Percentiles rank a stretch among this genome's conserved stretches.
Evolutionary conservation across 2,797 vertebrate species (phyloP).

Genomic region (Pithecia hirsuta): DNA sequence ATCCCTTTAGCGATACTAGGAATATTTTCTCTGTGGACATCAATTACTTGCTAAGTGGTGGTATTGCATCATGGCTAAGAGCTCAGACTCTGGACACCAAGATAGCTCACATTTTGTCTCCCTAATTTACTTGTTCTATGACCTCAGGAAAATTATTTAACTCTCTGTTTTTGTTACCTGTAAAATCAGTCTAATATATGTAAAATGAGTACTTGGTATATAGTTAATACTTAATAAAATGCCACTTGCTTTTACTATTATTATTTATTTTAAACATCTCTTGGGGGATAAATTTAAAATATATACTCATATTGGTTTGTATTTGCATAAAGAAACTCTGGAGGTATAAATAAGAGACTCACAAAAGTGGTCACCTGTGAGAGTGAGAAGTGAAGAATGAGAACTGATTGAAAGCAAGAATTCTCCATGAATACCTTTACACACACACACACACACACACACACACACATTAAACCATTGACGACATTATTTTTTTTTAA

Average conservation of each 20-base stretch:
- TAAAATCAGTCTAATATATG: neutral
- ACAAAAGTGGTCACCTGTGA: neutral
- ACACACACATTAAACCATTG: neutral
- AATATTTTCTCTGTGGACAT: neutral
- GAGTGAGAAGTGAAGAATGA: neutral
- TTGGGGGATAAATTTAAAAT: neutral
- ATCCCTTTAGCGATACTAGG: neutral
- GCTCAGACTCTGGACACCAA: neutral
- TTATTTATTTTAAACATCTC: neutral
- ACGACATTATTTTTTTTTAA: neutral
- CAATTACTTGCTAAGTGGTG: neutral
- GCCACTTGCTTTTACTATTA: neutral
- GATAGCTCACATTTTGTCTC: neutral
- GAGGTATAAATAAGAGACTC: neutral
- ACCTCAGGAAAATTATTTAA: neutral
- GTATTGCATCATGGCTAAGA: neutral
- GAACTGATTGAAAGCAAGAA: neutral
- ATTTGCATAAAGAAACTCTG: neutral
- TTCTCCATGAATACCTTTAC: neutral
- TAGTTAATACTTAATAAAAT: neutral
- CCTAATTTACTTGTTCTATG: neutral
- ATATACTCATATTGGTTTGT: neutral
- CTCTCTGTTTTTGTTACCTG: neutral
- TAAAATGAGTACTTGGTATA: neutral
- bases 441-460: too few relatives aligned